These are phyloP conservation scores for Rhagonycha fulva DNA, from an alignment of 2,888 invertebrate genomes.

Conservation along the genomic window DNA sequence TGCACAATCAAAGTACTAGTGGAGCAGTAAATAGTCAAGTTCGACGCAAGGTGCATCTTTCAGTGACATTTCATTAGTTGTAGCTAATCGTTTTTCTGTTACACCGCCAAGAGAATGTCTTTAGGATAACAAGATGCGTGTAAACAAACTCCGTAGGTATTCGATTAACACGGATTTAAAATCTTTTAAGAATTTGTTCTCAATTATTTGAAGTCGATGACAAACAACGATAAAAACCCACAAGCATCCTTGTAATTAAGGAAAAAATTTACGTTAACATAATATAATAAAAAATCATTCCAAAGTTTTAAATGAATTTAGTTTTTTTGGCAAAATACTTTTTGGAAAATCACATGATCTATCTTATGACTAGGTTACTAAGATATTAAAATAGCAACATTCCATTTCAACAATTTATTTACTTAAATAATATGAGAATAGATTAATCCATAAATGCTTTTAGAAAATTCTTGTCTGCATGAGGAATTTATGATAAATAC, in stretches of 20 bases:
- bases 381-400: background rate
- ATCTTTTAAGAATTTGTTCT: background rate
- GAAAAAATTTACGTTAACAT: background rate
- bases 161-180: slow-evolving; percentile 3
- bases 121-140: slow-evolving; percentile 16
- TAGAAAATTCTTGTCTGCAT: background rate
- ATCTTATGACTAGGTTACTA: background rate
- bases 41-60: slow-evolving; percentile 26
- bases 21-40: slow-evolving; percentile 34
- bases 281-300: background rate
- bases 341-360: background rate
- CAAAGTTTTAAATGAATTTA: background rate
- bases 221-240: background rate
- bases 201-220: background rate
- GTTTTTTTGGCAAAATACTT: background rate
- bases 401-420: background rate
- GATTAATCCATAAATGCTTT: background rate
- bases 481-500: background rate
- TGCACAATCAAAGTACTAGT: background rate
- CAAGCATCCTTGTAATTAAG: background rate
- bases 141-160: slow-evolving; percentile 11
- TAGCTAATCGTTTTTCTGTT: slow-evolving; percentile 46
- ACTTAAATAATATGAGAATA: background rate
- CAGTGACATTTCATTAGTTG: slow-evolving; percentile 48
- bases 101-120: slow-evolving; percentile 35